Evolutionary conservation across 2,113 vertebrate genomes (phyloP).

Genomic region (Xerus inauris): DNA sequence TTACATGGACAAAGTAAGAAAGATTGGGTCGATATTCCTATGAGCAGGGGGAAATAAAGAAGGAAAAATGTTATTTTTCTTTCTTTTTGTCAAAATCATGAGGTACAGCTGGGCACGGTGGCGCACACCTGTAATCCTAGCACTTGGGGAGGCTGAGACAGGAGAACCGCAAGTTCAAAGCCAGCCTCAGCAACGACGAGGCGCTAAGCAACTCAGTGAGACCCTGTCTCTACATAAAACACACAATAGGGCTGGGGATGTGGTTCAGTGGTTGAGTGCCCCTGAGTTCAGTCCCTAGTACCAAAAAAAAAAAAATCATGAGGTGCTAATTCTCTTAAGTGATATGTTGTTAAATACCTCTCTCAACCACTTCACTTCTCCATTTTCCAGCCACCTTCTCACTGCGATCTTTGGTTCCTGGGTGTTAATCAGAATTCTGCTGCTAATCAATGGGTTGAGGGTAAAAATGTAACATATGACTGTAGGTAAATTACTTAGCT

Average conservation of each 20-base stretch:
- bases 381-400: not conserved
- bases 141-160: too few relatives aligned
- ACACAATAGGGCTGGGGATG: too few relatives aligned
- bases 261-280: too few relatives aligned
- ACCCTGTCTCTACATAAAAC: too few relatives aligned
- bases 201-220: too few relatives aligned
- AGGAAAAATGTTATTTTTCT: not conserved
- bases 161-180: too few relatives aligned
- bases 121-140: too few relatives aligned
- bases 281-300: too few relatives aligned
- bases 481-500: not conserved
- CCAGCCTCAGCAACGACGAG: too few relatives aligned
- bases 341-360: not conserved
- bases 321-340: slow-evolving; percentile 5
- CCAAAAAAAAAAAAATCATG: not conserved
- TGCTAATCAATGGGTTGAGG: not conserved
- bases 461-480: not conserved
- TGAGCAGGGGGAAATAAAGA: not conserved
- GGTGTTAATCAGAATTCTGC: not conserved
- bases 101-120: not conserved
- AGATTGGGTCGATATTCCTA: not conserved
- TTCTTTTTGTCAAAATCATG: not conserved
- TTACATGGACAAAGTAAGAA: not conserved
- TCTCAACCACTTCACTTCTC: not conserved
- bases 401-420: not conserved